Evolutionary conservation across 2,797 vertebrate species (phyloP), one percentile per base, ranked within the genome.

Genomic region (Gastrophryne carolinensis): DNA sequence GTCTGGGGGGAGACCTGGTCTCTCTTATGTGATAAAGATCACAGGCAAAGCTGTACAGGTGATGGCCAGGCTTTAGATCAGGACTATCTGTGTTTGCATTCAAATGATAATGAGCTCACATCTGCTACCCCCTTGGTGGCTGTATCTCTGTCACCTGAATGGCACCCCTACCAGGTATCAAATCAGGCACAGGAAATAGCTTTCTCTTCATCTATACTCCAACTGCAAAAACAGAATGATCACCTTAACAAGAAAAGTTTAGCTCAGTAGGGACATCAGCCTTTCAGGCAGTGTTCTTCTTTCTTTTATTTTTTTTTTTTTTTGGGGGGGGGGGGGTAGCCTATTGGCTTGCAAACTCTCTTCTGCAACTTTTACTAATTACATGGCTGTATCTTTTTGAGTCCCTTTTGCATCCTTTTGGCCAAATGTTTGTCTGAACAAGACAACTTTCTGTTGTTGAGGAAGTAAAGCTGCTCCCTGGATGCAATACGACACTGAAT

Each of bases 71-170:
- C 90, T 88, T 86, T 89, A 90, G 89, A 93, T 91, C 92, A 85
- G 91, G 91, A 90, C 93, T 93, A 94, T 93, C 90, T 92, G 92
- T 87, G 82, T 89, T 88, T 92, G 93, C 92, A 97, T 98, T 98
- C 95, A 98, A 91, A 98, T 98, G 95, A 90, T 98, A 98, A 98
- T 98, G 94, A 98, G 93, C 91, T 92, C 94, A 95, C 96, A 98
- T 96, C 96, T 98, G 97, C 96, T 96, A 92, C 92, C 73, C 93
- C 91, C 88, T 88, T 83, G 89, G 90, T 80, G 90, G 88, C 88
- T 86, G 90, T 88, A 94, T 95, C 94, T 93, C 94, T 95, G 94
- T 95, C 95, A 97, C 95, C 96, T 98, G 97, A 97, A 97, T 94
- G 93, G 95, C 94, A 94, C 92, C 90, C 95, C 93, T 92, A 95